Base-by-base conservation (phyloP, 1,140 invertebrate species). In the Neodiprion fabricii region DNA sequence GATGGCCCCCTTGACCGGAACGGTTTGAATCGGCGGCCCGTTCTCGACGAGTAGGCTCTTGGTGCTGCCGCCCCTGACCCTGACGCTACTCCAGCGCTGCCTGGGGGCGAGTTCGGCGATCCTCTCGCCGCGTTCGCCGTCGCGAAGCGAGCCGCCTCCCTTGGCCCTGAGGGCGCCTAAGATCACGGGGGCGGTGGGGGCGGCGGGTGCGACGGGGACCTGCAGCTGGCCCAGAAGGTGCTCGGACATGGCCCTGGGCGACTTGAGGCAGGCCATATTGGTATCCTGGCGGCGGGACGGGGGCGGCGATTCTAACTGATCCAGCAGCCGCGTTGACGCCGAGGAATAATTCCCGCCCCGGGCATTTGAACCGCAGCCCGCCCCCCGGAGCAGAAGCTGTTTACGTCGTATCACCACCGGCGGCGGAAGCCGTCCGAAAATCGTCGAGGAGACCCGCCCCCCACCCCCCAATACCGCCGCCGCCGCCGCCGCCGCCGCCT, bases 1-100 rank as follows among this genome's bases (percentile, higher is more conserved):
- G 50, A 85, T 78, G 71, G 82, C 76, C 70, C 79, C 83, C 76
- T 87, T 87, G 14, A 85, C 67, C 11, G 77, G 74, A 71, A 78
- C 75, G 8, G 80, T 73, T 71, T 87, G 85, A 17, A 61, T 12
- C 47, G 85, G 85, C 17, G 85, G 86, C 12, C 87, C 86, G 76
- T 88, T 89, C 73, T 89, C 87, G 72, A 87, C 72, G 9, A 89
- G 77, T 48, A 89, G 79, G 70, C 87, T 89, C 79, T 87, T 88
- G 68, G 86, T 88, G 71, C 87, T 89, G 48, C 84, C 85, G 67
- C 84, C 87, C 72, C 87, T 87, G 47, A 87, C 80, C 68, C 86
- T 79, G 47, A 89, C 85, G 77, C 87, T 89, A 77, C 86, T 89
- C 87, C 87, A 89, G 14, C 81, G 81, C 69, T 89, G 87, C 53